Conservation (phyloP, 2,888 invertebrate species). For the Sepioteuthis lessoniana region DNA sequence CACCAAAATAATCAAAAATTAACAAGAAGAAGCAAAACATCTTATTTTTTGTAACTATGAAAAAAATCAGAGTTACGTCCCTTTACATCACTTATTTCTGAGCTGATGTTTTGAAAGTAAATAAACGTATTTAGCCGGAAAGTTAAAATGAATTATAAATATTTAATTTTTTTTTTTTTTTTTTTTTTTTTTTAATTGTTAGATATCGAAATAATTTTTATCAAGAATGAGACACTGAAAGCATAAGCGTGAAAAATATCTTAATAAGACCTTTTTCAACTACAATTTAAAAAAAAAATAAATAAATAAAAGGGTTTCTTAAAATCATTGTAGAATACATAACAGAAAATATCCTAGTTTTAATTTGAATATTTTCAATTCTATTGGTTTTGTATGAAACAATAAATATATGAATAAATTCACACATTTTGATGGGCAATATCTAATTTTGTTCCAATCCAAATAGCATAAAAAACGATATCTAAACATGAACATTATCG, state of each 20-base stretch:
- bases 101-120: background rate
- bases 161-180: background rate
- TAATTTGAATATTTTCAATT: background rate
- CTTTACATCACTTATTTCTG: background rate
- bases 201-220: background rate
- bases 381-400: background rate
- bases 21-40: background rate
- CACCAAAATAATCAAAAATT: background rate
- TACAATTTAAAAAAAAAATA: too few relatives aligned
- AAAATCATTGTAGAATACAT: too few relatives aligned
- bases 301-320: too few relatives aligned
- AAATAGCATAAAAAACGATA: background rate
- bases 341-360: too few relatives aligned
- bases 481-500: too few relatives aligned
- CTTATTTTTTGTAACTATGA: background rate
- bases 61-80: conserved; percentile 17
- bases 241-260: too few relatives aligned
- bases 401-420: background rate
- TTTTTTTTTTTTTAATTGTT: background rate
- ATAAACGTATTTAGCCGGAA: background rate
- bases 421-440: background rate
- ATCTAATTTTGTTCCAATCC: background rate
- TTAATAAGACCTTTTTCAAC: too few relatives aligned
- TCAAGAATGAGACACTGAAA: too few relatives aligned
- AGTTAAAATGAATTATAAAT: background rate